phyloP scores from a whole-genome alignment of 2,797 vertebrate species.

The Pseudomugil gertrudae region DNA sequence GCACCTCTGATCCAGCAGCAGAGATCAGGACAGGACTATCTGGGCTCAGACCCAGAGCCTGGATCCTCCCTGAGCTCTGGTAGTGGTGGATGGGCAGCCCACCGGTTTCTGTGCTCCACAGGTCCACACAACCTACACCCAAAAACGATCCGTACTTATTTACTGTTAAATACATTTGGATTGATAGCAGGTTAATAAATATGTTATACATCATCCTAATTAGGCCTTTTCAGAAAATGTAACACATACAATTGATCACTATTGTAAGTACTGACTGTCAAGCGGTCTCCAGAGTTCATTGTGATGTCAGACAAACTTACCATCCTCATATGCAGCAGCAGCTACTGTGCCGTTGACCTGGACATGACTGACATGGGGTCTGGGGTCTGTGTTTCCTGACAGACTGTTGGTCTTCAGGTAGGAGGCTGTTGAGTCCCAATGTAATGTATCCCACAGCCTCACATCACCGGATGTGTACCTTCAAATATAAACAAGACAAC shows the following conservation, averaged over 20 bases:
- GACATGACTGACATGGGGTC: constrained; percentile 87
- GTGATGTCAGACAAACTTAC: constrained; percentile 73
- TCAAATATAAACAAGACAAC: constrained; percentile 31
- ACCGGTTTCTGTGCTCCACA: constrained; percentile 90
- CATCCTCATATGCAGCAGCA: constrained; percentile 90
- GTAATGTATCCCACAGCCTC: constrained; percentile 92
- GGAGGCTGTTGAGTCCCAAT: constrained; percentile 89
- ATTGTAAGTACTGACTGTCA: background rate
- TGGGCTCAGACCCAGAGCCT: constrained; percentile 84
- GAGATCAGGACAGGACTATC: constrained; percentile 83
- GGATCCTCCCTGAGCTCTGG: constrained; percentile 85
- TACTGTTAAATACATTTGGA: background rate
- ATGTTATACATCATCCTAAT: too few relatives aligned
- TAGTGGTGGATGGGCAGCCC: constrained; percentile 87
- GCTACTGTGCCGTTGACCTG: constrained; percentile 89
- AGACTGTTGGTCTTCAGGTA: constrained; percentile 82
- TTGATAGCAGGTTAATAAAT: background rate
- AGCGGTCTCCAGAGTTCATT: background rate
- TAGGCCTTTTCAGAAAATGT: too few relatives aligned
- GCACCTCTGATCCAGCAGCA: constrained; percentile 84
- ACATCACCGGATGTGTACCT: constrained; percentile 96
- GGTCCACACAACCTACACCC: constrained; percentile 84
- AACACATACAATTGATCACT: background rate
- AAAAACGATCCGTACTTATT: background rate
- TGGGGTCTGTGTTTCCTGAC: constrained; percentile 75